Conservation (phyloP, 2,797 vertebrate genomes). For the Trachops cirrhosus region DNA sequence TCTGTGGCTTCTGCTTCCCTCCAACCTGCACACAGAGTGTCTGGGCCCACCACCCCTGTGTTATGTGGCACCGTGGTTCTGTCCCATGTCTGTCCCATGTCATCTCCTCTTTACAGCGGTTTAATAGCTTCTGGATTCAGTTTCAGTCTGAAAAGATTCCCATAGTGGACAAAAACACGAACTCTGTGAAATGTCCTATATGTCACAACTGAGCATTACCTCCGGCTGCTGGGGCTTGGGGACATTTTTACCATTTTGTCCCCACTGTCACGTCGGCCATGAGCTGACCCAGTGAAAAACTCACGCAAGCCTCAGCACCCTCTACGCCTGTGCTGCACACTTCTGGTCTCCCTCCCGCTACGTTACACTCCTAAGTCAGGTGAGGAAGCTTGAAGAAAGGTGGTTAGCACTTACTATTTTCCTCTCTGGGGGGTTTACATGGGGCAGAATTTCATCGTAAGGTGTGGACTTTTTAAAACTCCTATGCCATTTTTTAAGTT, state of each 20-base stretch:
- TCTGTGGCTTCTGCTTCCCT: neutral
- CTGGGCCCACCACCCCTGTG: neutral
- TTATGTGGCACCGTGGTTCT: fast-evolving
- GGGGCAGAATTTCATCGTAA: neutral
- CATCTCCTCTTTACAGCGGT: neutral
- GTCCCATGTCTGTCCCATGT: neutral
- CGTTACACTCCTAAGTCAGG: neutral
- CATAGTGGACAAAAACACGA: neutral
- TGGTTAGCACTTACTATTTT: neutral
- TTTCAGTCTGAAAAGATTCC: neutral
- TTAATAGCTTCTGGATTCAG: neutral
- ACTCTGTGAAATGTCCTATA: neutral
- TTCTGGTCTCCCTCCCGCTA: neutral
- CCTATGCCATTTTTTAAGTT: too few relatives aligned
- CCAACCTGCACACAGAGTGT: fast-evolving
- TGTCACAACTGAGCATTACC: neutral
- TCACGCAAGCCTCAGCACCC: neutral
- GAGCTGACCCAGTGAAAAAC: neutral
- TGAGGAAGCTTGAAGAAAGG: neutral
- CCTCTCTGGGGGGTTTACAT: neutral
- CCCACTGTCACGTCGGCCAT: fast-evolving
- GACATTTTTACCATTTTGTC: neutral
- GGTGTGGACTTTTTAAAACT: neutral
- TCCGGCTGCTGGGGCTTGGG: neutral
- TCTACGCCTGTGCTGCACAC: fast-evolving